Conservation (phyloP, 2,797 vertebrate genomes). For the Tadarida brasiliensis region DNA sequence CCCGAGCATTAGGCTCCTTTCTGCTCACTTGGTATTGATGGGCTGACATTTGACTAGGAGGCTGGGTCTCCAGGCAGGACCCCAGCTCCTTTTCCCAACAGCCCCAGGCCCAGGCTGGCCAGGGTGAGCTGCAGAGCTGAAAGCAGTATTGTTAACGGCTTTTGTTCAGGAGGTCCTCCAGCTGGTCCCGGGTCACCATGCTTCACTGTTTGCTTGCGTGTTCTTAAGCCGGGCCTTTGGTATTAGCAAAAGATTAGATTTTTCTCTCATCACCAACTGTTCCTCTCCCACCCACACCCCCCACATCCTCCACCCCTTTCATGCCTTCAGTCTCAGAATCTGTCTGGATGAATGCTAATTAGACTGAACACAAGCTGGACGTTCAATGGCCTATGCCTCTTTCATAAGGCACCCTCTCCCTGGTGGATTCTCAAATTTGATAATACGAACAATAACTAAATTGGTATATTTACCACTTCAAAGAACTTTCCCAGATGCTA, state of each 20-base stretch:
- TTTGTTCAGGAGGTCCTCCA: conserved; percentile 58
- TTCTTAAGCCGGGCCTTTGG: conserved; percentile 64
- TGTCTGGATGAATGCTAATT: conserved; percentile 70
- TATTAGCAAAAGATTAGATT: conserved; percentile 74
- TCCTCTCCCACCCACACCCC: conserved; percentile 34
- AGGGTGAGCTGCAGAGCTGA: background rate
- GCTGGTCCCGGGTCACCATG: conserved; percentile 72
- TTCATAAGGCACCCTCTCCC: background rate
- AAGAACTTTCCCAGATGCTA: background rate
- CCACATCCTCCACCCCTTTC: conserved; percentile 4
- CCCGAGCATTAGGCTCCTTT: conserved; percentile 34
- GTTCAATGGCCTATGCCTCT: background rate
- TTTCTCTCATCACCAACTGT: conserved; percentile 63
- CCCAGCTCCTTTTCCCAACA: background rate
- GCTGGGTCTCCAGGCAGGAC: conserved; percentile 5
- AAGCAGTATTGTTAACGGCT: conserved; percentile 54
- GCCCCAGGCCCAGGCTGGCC: background rate
- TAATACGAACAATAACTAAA: background rate
- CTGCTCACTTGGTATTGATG: background rate
- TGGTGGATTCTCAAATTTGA: background rate
- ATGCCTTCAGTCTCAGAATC: background rate
- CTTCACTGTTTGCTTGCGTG: conserved; percentile 53
- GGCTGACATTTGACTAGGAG: conserved; percentile 59
- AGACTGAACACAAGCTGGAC: background rate
- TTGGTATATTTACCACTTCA: conserved; percentile 1